Conservation (phyloP, 92 coral and sea anemone genomes). For the Siderastrea siderea region DNA sequence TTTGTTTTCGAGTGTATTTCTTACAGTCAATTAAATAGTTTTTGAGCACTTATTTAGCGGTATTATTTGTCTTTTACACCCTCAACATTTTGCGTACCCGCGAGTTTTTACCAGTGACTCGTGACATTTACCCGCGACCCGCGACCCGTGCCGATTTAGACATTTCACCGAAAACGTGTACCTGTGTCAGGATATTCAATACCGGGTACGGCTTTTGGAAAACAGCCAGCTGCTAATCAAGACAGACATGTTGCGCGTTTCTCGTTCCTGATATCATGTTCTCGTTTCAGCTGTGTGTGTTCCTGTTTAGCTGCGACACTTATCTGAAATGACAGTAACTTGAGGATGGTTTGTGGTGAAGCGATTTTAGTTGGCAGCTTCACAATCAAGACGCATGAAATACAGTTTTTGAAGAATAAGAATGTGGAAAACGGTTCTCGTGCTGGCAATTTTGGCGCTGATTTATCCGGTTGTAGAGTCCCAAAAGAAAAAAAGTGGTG, state of each 20-base stretch:
- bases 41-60: too few relatives aligned
- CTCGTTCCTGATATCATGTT: not conserved
- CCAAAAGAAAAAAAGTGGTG: slow-evolving; percentile 7
- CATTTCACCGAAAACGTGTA: too few relatives aligned
- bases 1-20: too few relatives aligned
- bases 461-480: slow-evolving; percentile 10
- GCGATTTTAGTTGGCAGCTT: not conserved
- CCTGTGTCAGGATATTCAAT: too few relatives aligned
- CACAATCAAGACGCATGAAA: not conserved
- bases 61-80: too few relatives aligned
- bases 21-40: too few relatives aligned
- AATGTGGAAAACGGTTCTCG: slow-evolving; percentile 30
- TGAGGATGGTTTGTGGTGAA: not conserved
- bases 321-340: slow-evolving; percentile 8
- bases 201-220: slow-evolving; percentile 8
- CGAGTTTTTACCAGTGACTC: too few relatives aligned
- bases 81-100: too few relatives aligned
- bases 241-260: not conserved
- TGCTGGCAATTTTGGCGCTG: not conserved
- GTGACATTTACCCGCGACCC: too few relatives aligned
- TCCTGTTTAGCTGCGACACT: slow-evolving; percentile 23
- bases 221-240: not conserved
- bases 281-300: slow-evolving; percentile 14
- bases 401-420: not conserved
- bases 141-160: too few relatives aligned